Percentiles rank a stretch among this genome's conserved stretches.
Conservation (phyloP, 2,797 vertebrate genomes). For the Poeciliopsis presidionis region DNA sequence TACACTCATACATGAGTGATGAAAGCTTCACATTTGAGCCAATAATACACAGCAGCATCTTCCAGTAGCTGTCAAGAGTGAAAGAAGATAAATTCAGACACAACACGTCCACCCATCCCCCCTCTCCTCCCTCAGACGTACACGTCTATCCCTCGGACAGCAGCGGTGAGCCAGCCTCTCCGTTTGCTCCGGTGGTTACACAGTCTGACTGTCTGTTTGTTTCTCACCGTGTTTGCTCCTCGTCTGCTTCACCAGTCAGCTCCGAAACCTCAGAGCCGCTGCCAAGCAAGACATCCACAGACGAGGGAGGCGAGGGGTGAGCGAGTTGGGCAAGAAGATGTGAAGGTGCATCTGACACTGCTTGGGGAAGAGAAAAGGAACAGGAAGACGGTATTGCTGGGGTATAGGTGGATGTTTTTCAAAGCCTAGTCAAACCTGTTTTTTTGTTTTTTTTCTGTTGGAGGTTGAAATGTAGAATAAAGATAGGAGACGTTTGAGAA, state of each 20-base stretch:
- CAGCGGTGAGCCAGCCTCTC: constrained; percentile 34
- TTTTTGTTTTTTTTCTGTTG: constrained; percentile 8
- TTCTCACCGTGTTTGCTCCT: constrained; percentile 67
- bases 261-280: constrained; percentile 50
- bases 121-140: background rate
- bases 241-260: constrained; percentile 54
- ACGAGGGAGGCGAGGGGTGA: background rate
- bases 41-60: background rate
- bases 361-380: constrained; percentile 5
- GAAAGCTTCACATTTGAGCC: background rate
- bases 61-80: background rate
- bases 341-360: constrained; percentile 27
- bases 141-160: constrained; percentile 22
- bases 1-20: background rate
- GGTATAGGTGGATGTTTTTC: constrained; percentile 21
- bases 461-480: background rate
- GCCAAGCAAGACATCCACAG: constrained; percentile 51
- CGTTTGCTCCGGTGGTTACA: constrained; percentile 50
- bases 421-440: constrained; percentile 11
- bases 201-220: constrained; percentile 50
- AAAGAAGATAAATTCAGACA: background rate
- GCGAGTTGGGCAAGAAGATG: constrained; percentile 1
- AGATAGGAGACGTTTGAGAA: background rate
- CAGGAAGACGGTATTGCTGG: background rate
- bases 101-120: too few relatives aligned